Conservation (phyloP, 2,113 vertebrate species). For the Pithys albifrons region DNA sequence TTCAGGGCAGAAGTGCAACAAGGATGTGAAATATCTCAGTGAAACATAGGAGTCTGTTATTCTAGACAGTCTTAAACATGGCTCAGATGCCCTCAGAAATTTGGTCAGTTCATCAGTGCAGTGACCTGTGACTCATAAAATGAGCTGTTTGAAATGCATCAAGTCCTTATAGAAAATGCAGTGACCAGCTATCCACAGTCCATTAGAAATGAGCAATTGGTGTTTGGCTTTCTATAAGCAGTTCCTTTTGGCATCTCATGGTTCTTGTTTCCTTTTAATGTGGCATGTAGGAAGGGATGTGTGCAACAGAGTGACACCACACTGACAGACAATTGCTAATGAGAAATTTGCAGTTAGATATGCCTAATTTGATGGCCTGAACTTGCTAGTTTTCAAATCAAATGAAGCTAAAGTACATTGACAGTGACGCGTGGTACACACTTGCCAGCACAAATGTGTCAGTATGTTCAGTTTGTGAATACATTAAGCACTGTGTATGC, state of each 20-base stretch:
- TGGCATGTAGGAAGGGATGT: not conserved
- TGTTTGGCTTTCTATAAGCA: not conserved
- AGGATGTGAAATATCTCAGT: not conserved
- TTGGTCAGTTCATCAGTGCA: not conserved
- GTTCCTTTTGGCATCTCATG: not conserved
- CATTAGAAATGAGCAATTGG: not conserved
- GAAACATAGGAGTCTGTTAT: not conserved
- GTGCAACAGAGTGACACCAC: not conserved
- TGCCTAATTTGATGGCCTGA: not conserved
- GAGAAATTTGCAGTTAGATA: not conserved
- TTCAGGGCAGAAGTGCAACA: not conserved
- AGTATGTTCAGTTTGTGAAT: not conserved
- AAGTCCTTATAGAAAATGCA: not conserved
- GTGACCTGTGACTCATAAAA: not conserved
- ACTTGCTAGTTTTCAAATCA: not conserved
- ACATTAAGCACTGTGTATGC: not conserved
- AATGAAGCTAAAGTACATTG: not conserved
- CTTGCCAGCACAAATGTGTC: not conserved
- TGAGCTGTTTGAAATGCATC: not conserved
- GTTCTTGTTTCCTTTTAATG: constrained; percentile 19
- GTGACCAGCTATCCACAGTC: not conserved
- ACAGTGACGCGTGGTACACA: not conserved
- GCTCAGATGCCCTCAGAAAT: not conserved
- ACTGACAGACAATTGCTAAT: not conserved
- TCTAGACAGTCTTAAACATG: not conserved